A percentile compares a stretch with the other conserved stretches of the same genome.
phyloP scores from a whole-genome alignment of 2,888 invertebrate species.

The Macrosiphum euphorbiae region DNA sequence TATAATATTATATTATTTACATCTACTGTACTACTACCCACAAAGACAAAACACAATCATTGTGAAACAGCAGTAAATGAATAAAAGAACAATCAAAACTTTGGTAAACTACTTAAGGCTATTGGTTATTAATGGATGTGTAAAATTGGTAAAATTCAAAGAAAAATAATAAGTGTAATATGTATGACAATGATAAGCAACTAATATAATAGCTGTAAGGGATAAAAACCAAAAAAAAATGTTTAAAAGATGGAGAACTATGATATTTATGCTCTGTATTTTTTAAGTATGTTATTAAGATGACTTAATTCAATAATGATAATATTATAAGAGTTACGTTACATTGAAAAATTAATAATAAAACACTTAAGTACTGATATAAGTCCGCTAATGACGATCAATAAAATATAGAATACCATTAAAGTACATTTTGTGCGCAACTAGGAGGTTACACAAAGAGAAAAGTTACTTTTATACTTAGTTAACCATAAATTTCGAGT shows the following conservation, averaged over 20 bases:
- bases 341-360: not conserved
- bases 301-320: not conserved
- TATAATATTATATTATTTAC: not conserved
- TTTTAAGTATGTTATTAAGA: not conserved
- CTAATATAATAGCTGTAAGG: not conserved
- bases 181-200: not conserved
- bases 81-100: not conserved
- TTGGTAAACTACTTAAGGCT: not conserved
- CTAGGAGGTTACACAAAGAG: not conserved
- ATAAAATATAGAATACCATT: not conserved
- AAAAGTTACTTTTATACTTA: not conserved
- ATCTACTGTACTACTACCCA: not conserved
- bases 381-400: slow-evolving; percentile 31
- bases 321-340: not conserved
- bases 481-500: not conserved
- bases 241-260: not conserved
- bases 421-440: slow-evolving; percentile 41
- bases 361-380: slow-evolving; percentile 36
- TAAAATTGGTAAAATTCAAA: not conserved
- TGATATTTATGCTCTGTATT: not conserved
- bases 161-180: not conserved
- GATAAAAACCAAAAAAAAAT: not conserved
- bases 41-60: not conserved
- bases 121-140: slow-evolving; percentile 3
- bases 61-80: not conserved